Conservation (phyloP, 2,797 vertebrate genomes). For the Spondyliosoma cantharus region DNA sequence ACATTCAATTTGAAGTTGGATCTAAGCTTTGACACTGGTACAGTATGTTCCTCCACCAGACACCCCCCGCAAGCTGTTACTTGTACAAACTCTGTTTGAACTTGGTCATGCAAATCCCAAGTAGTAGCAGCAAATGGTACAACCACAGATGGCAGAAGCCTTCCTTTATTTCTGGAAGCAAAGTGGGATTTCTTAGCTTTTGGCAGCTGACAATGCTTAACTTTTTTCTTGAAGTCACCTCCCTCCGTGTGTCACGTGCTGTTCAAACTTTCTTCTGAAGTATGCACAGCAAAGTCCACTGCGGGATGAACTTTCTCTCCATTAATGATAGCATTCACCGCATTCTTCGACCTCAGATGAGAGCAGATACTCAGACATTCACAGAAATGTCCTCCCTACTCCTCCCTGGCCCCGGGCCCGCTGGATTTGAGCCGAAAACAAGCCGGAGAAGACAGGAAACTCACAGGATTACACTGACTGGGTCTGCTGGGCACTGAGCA, state of each 20-base stretch:
- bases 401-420: conserved; percentile 67
- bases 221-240: too few relatives aligned
- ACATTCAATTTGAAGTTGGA: conserved; percentile 2
- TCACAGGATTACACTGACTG: conserved; percentile 65
- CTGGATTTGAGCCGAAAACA: conserved; percentile 50
- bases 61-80: conserved; percentile 13
- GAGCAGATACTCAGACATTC: conserved; percentile 66
- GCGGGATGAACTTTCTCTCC: conserved; percentile 16
- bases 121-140: not conserved
- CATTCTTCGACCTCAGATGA: conserved; percentile 56
- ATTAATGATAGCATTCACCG: conserved; percentile 36
- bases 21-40: not conserved
- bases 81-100: conserved; percentile 24
- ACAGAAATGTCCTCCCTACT: conserved; percentile 64
- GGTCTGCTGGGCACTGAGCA: conserved; percentile 46
- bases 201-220: too few relatives aligned
- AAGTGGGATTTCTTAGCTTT: not conserved
- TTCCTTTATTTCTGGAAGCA: conserved; percentile 10
- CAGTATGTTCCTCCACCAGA: not conserved
- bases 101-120: conserved; percentile 18
- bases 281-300: not conserved
- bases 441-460: conserved; percentile 68
- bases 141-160: conserved; percentile 13
- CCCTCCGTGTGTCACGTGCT: too few relatives aligned
- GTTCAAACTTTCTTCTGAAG: too few relatives aligned